Percentiles rank a stretch among this genome's conserved stretches.
These are phyloP conservation scores for Eleginops maclovinus DNA, from an alignment of 2,113 vertebrate genomes.

Conservation along the genomic window DNA sequence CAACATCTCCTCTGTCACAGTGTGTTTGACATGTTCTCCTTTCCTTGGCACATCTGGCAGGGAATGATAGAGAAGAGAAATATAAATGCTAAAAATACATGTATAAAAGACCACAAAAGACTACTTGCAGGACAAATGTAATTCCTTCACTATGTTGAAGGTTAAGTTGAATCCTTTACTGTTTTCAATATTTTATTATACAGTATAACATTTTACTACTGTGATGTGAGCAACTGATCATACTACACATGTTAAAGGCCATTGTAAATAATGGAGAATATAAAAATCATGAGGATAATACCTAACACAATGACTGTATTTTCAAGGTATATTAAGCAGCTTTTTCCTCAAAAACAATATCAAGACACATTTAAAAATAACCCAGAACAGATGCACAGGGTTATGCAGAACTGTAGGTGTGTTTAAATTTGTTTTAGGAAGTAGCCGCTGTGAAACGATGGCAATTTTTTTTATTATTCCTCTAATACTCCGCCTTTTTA, in stretches of 20 bases:
- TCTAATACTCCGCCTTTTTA: too few relatives aligned
- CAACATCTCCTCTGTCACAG: constrained; percentile 79
- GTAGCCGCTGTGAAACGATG: too few relatives aligned
- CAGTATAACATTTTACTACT: constrained; percentile 14
- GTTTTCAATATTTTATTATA: too few relatives aligned
- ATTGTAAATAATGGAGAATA: neutral
- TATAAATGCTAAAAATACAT: neutral
- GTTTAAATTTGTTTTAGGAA: too few relatives aligned
- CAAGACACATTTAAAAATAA: neutral
- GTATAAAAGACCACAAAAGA: neutral
- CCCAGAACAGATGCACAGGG: too few relatives aligned
- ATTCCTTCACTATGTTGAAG: neutral
- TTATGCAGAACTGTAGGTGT: too few relatives aligned
- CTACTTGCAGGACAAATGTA: neutral
- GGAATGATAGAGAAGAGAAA: neutral
- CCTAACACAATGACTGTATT: neutral
- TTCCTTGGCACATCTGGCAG: constrained; percentile 73
- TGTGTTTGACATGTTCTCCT: constrained; percentile 59
- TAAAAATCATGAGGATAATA: neutral
- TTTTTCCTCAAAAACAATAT: neutral
- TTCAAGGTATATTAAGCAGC: too few relatives aligned
- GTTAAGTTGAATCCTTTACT: neutral
- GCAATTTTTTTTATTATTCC: too few relatives aligned
- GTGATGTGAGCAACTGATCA: neutral
- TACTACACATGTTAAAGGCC: neutral